Evolutionary conservation across 2,888 invertebrate genomes (phyloP), one percentile per base, ranked within the genome.

Genomic region (Melinaea menophilus): DNA sequence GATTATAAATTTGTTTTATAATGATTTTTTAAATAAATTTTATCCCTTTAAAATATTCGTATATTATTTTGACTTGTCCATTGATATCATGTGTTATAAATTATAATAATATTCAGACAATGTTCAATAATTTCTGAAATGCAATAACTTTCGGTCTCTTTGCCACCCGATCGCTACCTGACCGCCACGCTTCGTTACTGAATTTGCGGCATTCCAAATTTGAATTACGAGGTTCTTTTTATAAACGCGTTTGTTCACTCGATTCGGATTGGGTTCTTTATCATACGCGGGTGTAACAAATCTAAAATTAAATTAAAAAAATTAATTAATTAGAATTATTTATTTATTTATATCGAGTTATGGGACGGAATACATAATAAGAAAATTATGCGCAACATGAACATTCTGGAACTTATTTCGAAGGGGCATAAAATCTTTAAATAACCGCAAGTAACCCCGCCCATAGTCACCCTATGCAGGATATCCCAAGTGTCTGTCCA

Each of bases 121-220:
- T 22, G 54, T 46, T 46, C 45, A 58, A 58, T 58, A 64, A 56
- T 47, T 48, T 60, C 45, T 59, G 59, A 58, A 45, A 35, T 54
- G 51, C 51, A 51, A 51, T 56, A 63, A 59, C 13, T 59, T 59
- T 63, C 75, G 76, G 65, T 47, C 65, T 72, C 73, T 80, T 80
- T 79, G 79, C 73, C 73, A 81, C 69, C 74, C 76, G 78, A 79
- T 67, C 74, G 65, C 79, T 79, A 78, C 78, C 76, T 78, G 78
- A 66, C 64, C 75, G 81, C 72, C 73, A 84, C 84, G 85, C 77
- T 88, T 88, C 87, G 86, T 88, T 88, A 88, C 79, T 79, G 74
- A 74, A 88, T 86, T 87, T 87, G 82, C 81, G 78, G 78, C 77
- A 77, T 81, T 82, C 86, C 82, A 81, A 83, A 83, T 86, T 85